These are phyloP conservation scores for Etheostoma perlongum DNA, from an alignment of 2,797 vertebrate species.

Conservation along the genomic window DNA sequence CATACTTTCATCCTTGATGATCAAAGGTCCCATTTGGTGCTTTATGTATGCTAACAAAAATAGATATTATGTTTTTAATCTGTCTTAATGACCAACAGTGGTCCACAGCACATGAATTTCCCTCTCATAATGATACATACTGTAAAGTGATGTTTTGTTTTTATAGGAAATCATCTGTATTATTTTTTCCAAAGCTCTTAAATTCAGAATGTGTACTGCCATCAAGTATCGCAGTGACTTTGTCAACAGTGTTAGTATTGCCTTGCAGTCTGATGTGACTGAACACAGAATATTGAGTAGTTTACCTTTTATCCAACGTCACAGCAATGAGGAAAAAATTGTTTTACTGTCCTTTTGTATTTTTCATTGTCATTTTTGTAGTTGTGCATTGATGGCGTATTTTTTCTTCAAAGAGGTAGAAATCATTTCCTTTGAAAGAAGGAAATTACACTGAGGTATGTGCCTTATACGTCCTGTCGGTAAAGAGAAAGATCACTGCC, in stretches of 20 bases:
- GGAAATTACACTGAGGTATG: slow-evolving; percentile 88
- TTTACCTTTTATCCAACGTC: slow-evolving; percentile 74
- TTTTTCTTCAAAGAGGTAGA: slow-evolving; percentile 76
- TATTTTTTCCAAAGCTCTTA: slow-evolving; percentile 78
- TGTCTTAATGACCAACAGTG: slow-evolving; percentile 54
- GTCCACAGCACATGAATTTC: slow-evolving; percentile 61
- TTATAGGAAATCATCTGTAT: slow-evolving; percentile 65
- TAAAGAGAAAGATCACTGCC: slow-evolving; percentile 91
- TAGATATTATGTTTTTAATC: slow-evolving; percentile 63
- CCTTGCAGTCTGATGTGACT: slow-evolving; percentile 70
- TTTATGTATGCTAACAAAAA: slow-evolving; percentile 65
- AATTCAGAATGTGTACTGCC: slow-evolving; percentile 78
- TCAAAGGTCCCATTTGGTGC: slow-evolving; percentile 70
- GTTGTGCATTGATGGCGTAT: slow-evolving; percentile 70
- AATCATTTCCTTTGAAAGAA: slow-evolving; percentile 76
- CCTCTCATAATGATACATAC: slow-evolving; percentile 54
- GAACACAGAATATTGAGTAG: slow-evolving; percentile 77
- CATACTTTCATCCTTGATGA: slow-evolving; percentile 52
- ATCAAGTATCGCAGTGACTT: slow-evolving; percentile 75
- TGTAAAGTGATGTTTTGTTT: slow-evolving; percentile 69
- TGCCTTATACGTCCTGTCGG: slow-evolving; percentile 93
- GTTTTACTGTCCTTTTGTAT: slow-evolving; percentile 75
- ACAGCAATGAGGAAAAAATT: slow-evolving; percentile 79
- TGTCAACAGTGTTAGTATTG: slow-evolving; percentile 83
- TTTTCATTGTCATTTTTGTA: slow-evolving; percentile 73